Base-by-base conservation (phyloP, 2,888 invertebrate species). In the Dynastes hyllus region DNA sequence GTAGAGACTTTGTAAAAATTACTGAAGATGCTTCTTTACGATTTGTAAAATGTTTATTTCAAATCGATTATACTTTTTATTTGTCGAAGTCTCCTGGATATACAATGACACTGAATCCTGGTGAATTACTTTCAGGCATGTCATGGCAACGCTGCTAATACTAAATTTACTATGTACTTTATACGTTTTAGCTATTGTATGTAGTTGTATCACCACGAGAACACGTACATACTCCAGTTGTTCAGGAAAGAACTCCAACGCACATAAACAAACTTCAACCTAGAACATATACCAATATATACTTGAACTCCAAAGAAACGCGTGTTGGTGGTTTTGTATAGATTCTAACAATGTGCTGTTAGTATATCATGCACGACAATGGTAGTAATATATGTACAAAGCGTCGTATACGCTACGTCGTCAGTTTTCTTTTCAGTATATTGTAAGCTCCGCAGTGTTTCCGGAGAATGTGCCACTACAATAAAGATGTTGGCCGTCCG, bases 281-380 rank as follows among this genome's bases (percentile, higher is more conserved):
- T 3, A 71, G 71, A 71, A 55, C 71, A 71, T 40, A 73, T 73
- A 58, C 55, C 73, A 37, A 40, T 73, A 53, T 53, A 73, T 29
- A 73, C 37, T 73, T 58, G 58, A 73, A 58, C 73, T 73, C 73
- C 51, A 58, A 73, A 58, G 58, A 73, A 73, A 73, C 73, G 73
- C 58, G 58, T 73, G 73, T 73, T 78, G 80, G 80, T 63, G 76
- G 58, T 73, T 73, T 58, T 73, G 58, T 73, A 58, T 73, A 58
- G 77, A 73, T 79, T 70, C 77, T 79, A 79, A 79, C 81, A 78
- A 67, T 79, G 70, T 79, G 65, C 73, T 79, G 81, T 81, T 81
- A 81, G 76, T 81, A 81, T 81, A 81, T 81, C 81, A 81, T 78
- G 75, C 55, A 73, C 61, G 79, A 81, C 81, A 81, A 81, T 81